Percentiles rank a stretch among this genome's conserved stretches.
Evolutionary conservation across 2,888 invertebrate species (phyloP).

Genomic region (Flexamia atlantica): DNA sequence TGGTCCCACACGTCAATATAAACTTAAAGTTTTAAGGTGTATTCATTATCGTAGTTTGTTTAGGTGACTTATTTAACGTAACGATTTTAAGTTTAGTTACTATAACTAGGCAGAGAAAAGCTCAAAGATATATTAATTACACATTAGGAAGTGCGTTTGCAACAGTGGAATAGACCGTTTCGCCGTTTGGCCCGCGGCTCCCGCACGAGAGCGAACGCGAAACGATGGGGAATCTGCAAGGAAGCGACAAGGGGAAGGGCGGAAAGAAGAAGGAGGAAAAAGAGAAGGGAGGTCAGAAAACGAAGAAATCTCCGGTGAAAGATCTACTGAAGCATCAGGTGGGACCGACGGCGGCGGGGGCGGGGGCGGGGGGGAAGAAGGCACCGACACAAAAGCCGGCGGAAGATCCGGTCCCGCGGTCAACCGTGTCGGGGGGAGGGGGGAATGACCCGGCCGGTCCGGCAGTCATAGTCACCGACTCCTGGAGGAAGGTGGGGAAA

Average conservation of each 20-base stretch:
- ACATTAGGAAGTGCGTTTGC: no score
- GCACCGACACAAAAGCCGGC: constrained; percentile 53
- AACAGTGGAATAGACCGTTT: no score
- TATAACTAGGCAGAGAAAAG: no score
- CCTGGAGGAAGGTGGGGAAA: constrained; percentile 74
- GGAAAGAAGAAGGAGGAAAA: constrained; percentile 11
- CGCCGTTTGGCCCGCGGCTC: neutral
- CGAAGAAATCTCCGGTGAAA: constrained; percentile 68
- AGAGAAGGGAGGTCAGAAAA: constrained; percentile 63
- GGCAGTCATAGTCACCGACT: constrained; percentile 73
- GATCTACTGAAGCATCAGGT: constrained; percentile 63
- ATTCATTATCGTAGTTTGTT: no score
- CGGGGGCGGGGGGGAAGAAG: constrained; percentile 43
- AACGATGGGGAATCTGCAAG: constrained; percentile 74
- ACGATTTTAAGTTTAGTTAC: no score
- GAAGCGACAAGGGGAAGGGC: constrained; percentile 59
- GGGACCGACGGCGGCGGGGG: constrained; percentile 28
- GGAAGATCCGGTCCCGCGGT: constrained; percentile 64
- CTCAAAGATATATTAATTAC: no score
- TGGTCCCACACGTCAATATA: no score
- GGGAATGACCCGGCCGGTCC: constrained; percentile 49
- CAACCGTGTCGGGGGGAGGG: constrained; percentile 63
- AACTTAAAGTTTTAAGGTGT: no score
- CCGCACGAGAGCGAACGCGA: neutral
- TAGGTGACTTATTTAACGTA: no score